Evolutionary conservation across 2,797 vertebrate species (phyloP).

Genomic region (Tiaroga cobitis): DNA sequence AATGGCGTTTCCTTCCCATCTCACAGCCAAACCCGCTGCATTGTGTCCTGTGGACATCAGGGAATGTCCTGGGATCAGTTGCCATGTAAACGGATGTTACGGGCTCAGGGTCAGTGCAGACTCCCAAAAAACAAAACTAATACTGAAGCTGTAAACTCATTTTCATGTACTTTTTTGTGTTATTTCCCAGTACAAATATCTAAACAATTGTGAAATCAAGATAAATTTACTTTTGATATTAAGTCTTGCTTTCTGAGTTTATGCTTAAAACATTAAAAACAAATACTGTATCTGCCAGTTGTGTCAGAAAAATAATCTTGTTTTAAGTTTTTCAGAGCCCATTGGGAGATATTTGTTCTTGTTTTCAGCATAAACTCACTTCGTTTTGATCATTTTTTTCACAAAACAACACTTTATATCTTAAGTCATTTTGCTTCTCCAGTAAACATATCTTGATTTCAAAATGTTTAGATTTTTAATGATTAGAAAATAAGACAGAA

Average conservation of each 20-base stretch:
- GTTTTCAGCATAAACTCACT: background rate
- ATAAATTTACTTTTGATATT: background rate
- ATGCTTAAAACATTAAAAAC: no score
- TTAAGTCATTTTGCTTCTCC: no score
- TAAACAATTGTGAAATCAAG: background rate
- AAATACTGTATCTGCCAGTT: no score
- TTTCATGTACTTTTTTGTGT: background rate
- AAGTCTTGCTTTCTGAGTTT: background rate
- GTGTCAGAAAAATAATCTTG: background rate
- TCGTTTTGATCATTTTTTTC: background rate
- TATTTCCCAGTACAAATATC: background rate
- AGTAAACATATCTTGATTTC: background rate
- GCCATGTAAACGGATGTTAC: conserved; percentile 37
- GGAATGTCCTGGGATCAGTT: background rate
- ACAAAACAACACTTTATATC: no score
- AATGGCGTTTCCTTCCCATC: conserved; percentile 48
- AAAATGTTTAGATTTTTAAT: background rate
- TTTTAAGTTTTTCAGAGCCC: background rate
- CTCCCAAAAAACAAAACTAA: background rate
- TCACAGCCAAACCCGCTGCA: background rate
- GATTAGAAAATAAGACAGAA: background rate
- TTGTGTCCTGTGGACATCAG: conserved; percentile 25
- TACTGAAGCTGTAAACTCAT: background rate
- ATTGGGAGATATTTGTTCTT: background rate
- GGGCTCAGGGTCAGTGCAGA: background rate